These are phyloP conservation scores for Synergus japonicus DNA, from an alignment of 2,888 invertebrate genomes.

Conservation along the genomic window DNA sequence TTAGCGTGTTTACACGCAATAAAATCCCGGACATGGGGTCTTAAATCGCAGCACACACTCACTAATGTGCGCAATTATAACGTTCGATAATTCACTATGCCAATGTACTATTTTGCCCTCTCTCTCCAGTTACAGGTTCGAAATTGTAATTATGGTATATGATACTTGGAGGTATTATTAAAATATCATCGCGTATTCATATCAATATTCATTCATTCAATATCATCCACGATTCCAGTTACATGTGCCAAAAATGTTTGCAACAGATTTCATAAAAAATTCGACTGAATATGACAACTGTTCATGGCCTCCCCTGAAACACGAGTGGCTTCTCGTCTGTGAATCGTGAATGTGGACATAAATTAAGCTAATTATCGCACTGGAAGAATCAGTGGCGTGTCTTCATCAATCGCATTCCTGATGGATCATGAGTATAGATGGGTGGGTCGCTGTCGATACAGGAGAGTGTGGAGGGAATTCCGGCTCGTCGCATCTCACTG, in stretches of 20 bases:
- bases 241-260: no score
- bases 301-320: background rate
- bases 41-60: constrained; percentile 22
- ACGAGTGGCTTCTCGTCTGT: background rate
- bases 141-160: no score
- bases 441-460: constrained; percentile 29
- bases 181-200: no score
- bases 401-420: constrained; percentile 35
- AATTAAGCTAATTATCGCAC: constrained; percentile 53
- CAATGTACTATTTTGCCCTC: constrained; percentile 1
- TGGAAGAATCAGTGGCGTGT: constrained; percentile 47
- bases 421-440: constrained; percentile 6
- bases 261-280: no score
- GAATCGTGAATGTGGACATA: constrained; percentile 1
- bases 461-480: constrained; percentile 9
- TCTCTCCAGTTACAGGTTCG: no score
- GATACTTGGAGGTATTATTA: no score
- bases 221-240: no score
- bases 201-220: no score
- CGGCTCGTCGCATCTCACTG: constrained; percentile 34
- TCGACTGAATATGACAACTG: background rate
- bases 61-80: constrained; percentile 37
- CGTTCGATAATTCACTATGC: constrained; percentile 14
- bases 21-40: constrained; percentile 44
- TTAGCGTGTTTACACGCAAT: constrained; percentile 62